phyloP scores from a whole-genome alignment of 2,888 invertebrate species.

The Ecdyonurus torrentis region DNA sequence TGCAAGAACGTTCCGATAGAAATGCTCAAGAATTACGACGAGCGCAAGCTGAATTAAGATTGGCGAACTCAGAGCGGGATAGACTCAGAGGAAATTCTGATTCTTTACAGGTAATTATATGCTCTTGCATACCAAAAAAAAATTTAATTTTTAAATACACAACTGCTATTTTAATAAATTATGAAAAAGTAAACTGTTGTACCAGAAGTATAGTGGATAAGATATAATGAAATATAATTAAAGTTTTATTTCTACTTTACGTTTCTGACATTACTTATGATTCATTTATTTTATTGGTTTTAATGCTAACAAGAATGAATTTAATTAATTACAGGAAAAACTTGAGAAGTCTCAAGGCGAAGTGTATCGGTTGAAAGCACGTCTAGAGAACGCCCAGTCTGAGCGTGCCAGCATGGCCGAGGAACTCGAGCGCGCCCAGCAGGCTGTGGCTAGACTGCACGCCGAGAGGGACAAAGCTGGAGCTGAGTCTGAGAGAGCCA shows the following conservation, averaged over 20 bases:
- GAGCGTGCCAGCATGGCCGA: slow-evolving; percentile 86
- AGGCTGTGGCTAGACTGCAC: slow-evolving; percentile 66
- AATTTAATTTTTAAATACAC: no score
- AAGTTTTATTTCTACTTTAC: no score
- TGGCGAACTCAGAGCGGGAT: slow-evolving; percentile 82
- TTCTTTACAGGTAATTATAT: slow-evolving; percentile 45
- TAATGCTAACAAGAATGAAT: no score
- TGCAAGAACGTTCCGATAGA: slow-evolving; percentile 58
- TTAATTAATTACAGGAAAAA: slow-evolving; percentile 80
- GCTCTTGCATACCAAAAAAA: no score
- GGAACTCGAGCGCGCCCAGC: slow-evolving; percentile 76
- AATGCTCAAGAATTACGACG: slow-evolving; percentile 66
- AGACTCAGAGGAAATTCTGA: slow-evolving; percentile 63
- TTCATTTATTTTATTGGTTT: no score
- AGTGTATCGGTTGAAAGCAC: slow-evolving; percentile 41
- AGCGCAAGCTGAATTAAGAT: slow-evolving; percentile 76
- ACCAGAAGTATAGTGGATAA: no score
- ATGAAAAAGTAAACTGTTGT: no score
- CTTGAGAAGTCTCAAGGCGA: slow-evolving; percentile 89
- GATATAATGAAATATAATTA: no score
- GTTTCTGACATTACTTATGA: no score
- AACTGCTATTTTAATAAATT: no score
- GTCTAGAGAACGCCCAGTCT: slow-evolving; percentile 86
- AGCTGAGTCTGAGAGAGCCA: slow-evolving; percentile 67
- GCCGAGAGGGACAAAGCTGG: slow-evolving; percentile 76